Percentiles rank a stretch among this genome's conserved stretches.
phyloP scores from a whole-genome alignment of 2,113 vertebrate genomes.

The Pseudonaja textilis region DNA sequence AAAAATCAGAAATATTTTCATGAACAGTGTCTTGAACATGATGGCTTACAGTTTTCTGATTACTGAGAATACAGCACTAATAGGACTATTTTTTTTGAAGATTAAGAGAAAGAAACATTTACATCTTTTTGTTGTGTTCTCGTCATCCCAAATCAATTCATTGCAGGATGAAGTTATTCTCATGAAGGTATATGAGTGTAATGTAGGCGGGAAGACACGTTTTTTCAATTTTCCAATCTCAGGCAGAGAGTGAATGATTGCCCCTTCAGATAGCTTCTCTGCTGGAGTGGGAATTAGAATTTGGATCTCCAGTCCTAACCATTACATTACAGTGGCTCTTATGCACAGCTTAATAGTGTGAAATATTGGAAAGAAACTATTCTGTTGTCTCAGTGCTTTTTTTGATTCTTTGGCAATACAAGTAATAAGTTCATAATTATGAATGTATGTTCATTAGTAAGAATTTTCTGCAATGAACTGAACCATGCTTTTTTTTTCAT shows the following conservation, averaged over 20 bases:
- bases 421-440: conserved; percentile 17
- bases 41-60: neutral
- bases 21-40: neutral
- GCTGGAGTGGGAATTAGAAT: neutral
- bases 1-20: no score
- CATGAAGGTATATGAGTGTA: neutral
- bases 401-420: conserved; percentile 36
- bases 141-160: neutral
- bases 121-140: neutral
- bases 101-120: neutral
- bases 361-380: conserved; percentile 34
- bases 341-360: neutral
- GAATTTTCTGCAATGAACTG: conserved; percentile 22
- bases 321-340: neutral
- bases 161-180: neutral
- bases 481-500: conserved; percentile 51
- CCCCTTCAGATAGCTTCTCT: neutral
- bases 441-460: neutral
- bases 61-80: neutral
- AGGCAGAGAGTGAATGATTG: neutral
- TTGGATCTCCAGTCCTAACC: neutral
- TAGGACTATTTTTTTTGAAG: neutral
- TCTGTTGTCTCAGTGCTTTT: conserved; percentile 42
- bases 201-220: neutral
- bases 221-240: neutral